These are phyloP conservation scores for Drosophila acutilabella DNA, from an alignment of 2,888 invertebrate genomes.

Conservation along the genomic window DNA sequence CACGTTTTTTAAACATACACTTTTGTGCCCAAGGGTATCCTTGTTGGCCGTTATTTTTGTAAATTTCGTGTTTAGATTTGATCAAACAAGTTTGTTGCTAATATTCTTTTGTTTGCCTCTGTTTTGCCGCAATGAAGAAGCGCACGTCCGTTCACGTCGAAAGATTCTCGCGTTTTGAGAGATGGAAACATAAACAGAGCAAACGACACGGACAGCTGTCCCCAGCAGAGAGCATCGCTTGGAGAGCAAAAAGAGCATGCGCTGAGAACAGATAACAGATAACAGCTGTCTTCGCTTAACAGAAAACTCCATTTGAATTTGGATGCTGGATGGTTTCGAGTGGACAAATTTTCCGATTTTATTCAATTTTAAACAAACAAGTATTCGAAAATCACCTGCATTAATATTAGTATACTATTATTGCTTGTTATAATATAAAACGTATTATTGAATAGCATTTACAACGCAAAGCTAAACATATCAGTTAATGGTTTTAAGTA, in stretches of 20 bases:
- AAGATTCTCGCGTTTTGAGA: constrained; percentile 74
- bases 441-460: too few relatives aligned
- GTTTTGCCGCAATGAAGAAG: constrained; percentile 23
- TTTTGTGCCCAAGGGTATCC: constrained; percentile 27
- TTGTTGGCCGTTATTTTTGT: constrained; percentile 7
- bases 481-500: too few relatives aligned
- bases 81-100: constrained; percentile 67
- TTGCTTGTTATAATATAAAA: too few relatives aligned
- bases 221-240: constrained; percentile 27
- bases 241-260: constrained; percentile 71
- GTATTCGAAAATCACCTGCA: too few relatives aligned
- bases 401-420: too few relatives aligned
- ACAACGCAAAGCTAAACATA: too few relatives aligned
- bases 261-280: constrained; percentile 49
- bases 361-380: too few relatives aligned
- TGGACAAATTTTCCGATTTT: too few relatives aligned
- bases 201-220: constrained; percentile 43
- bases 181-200: constrained; percentile 69
- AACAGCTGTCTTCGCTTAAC: constrained; percentile 26
- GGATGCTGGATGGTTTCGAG: neutral
- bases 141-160: constrained; percentile 74
- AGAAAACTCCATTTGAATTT: constrained; percentile 16
- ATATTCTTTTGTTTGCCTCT: constrained; percentile 60
- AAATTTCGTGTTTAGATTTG: constrained; percentile 5
- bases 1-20: constrained; percentile 20